Conservation (phyloP, 2,113 vertebrate species). For the Holacanthus passer region DNA sequence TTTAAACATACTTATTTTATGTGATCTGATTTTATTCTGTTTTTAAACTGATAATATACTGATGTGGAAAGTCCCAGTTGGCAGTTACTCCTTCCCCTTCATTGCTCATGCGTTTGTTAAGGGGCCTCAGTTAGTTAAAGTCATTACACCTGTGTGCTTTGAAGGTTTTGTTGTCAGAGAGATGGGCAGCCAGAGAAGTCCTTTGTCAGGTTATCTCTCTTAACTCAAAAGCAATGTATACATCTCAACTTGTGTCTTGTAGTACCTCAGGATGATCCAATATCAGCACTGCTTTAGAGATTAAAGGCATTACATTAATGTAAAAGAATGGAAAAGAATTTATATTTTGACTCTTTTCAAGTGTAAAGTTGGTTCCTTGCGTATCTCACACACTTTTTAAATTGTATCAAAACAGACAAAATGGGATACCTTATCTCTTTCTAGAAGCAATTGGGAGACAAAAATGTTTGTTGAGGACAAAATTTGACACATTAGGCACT, state of each 20-base stretch:
- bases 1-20: neutral
- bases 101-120: neutral
- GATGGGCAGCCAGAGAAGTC: neutral
- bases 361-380: neutral
- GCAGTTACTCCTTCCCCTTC: neutral
- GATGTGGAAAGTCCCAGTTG: neutral
- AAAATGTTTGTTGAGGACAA: conserved; percentile 9
- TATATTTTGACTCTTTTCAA: neutral
- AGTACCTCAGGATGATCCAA: neutral
- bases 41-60: neutral
- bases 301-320: neutral
- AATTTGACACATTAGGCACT: neutral
- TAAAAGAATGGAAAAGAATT: too few species aligned
- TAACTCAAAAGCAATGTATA: neutral
- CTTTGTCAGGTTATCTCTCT: neutral
- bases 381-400: neutral
- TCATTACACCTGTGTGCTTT: neutral
- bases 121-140: neutral
- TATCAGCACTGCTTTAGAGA: neutral
- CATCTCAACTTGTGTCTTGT: neutral
- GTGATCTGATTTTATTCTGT: neutral
- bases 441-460: neutral
- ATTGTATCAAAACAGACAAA: neutral
- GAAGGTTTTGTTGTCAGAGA: neutral
- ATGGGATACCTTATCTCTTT: neutral